Evolutionary conservation across 1,140 invertebrate genomes (phyloP), one percentile per base, ranked within the genome.

Genomic region (Bombus pyrosoma): DNA sequence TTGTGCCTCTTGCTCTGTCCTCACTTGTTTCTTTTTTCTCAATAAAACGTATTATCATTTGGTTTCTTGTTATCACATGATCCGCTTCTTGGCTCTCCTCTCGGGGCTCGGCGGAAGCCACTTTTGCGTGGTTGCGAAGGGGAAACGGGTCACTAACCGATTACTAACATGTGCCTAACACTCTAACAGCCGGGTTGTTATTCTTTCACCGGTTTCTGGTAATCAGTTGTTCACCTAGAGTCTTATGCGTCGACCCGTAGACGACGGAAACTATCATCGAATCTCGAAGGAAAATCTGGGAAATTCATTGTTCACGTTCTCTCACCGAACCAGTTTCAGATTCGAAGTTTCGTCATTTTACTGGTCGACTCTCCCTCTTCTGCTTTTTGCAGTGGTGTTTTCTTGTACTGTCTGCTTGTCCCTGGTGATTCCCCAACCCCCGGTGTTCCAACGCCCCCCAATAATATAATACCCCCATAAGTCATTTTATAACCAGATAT

Each of bases 81-180:
- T 92, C 91, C 92, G 94, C 94, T 95, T 95, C 92, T 94, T 93
- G 94, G 94, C 93, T 95, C 93, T 95, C 91, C 93, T 95, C 94
- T 95, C 94, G 94, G 95, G 95, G 95, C 94, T 95, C 94, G 95
- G 95, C 95, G 95, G 95, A 93, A 94, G 94, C 94, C 93, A 94
- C 91, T 92, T 62, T 62, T 93, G 92, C 91, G 93, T 94, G 93
- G 92, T 94, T 93, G 93, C 89, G 78, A 91, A 94, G 78, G 89
- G 89, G 77, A 76, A 79, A 90, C 74, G 77, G 32, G 83, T 90
- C 78, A 90, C 90, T 94, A 94, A 94, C 91, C 79, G 22, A 89
- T 84, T 86, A 93, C 93, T 95, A 95, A 95, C 93, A 92, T 85
- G 75, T 88, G 91, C 92, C 93, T 95, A 95, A 95, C 93, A 91